Evolutionary conservation across 2,113 vertebrate species (phyloP).

Genomic region (Carlito syrichta): DNA sequence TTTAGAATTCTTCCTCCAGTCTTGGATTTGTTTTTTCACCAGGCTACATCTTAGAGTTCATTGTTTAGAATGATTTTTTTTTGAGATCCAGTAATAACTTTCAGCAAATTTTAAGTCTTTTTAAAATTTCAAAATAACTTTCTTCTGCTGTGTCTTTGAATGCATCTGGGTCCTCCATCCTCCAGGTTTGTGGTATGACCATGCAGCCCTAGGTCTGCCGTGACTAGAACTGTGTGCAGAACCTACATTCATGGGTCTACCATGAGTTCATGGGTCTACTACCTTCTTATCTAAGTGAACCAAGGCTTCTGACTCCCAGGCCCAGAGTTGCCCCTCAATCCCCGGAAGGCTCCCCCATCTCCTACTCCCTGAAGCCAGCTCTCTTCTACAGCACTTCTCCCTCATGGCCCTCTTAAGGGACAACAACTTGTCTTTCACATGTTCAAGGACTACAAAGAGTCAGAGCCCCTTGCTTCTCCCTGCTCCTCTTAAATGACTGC

Average conservation of each 20-base stretch:
- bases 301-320: not conserved
- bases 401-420: no score
- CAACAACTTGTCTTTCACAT: rapidly evolving
- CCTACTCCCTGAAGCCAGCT: not conserved
- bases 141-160: not conserved
- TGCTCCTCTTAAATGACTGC: not conserved
- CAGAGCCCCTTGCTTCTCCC: rapidly evolving
- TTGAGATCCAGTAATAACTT: not conserved
- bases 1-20: not conserved
- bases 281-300: rapidly evolving
- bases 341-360: rapidly evolving
- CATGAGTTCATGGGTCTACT: rapidly evolving
- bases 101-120: not conserved
- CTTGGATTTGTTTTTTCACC: not conserved
- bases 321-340: not conserved
- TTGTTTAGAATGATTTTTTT: not conserved
- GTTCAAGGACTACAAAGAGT: not conserved
- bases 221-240: not conserved
- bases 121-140: not conserved
- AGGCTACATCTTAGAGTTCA: not conserved
- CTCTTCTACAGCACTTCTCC: not conserved
- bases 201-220: no score
- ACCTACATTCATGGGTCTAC: rapidly evolving
- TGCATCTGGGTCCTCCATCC: not conserved
- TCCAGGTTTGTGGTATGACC: rapidly evolving